These are phyloP conservation scores for Apostichopus leukothele DNA, from an alignment of 53 echinoderm and acorn worm species.

Conservation along the genomic window DNA sequence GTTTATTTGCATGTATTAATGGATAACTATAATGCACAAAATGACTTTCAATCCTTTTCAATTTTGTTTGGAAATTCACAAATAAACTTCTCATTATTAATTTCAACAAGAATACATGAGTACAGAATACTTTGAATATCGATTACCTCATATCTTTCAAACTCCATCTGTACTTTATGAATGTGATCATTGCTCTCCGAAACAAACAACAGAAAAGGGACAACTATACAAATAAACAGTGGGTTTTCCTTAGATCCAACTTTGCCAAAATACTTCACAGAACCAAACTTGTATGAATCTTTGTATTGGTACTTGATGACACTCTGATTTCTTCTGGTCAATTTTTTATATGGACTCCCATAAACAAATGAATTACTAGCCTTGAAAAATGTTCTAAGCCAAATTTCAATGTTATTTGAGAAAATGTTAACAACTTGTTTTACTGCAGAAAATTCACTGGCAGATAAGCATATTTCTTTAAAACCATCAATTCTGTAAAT, in stretches of 20 bases:
- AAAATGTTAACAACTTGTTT: neutral
- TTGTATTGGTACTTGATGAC: conserved; percentile 35
- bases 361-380: conserved; percentile 48
- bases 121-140: conserved; percentile 34
- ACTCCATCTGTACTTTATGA: conserved; percentile 35
- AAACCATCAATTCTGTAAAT: conserved; percentile 19
- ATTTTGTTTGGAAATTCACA: conserved; percentile 38
- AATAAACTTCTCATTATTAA: conserved; percentile 11
- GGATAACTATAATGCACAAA: neutral
- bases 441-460: conserved; percentile 30
- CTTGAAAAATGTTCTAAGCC: conserved; percentile 32
- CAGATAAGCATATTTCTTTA: neutral
- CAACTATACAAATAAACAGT: neutral
- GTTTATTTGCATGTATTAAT: too few species aligned
- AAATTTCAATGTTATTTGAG: neutral
- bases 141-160: conserved; percentile 19
- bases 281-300: conserved; percentile 27
- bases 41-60: conserved; percentile 3
- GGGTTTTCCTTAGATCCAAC: neutral
- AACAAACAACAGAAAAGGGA: neutral
- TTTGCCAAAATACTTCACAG: conserved; percentile 47
- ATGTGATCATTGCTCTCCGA: conserved; percentile 36
- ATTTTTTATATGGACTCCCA: conserved; percentile 44
- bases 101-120: conserved; percentile 48
- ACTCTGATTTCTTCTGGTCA: conserved; percentile 36